Evolutionary conservation across 2,113 vertebrate species (phyloP), one percentile per base, ranked within the genome.

Genomic region (Phylloscopus whistleri): DNA sequence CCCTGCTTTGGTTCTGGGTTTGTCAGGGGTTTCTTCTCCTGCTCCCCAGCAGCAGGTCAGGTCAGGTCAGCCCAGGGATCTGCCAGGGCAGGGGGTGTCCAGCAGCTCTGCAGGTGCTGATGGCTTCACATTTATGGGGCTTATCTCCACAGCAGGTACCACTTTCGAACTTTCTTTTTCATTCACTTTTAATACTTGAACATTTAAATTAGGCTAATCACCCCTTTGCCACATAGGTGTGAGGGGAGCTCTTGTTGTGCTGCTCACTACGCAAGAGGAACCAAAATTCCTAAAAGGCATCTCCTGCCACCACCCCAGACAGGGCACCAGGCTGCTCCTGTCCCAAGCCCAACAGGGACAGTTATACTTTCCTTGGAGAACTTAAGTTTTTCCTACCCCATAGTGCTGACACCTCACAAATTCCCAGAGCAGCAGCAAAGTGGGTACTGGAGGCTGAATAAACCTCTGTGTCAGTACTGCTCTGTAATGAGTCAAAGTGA

Each of bases 381-480:
- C 49, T 1, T 0, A 11, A 48, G 27, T 9, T 78, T 87, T 72
- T 63, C 48, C 75, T 33, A 16, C 33, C 49, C 56, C 17, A 6
- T 5, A 33, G 11, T 4, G 3, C 5, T 56, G 58, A 39, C 3
- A 12, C 7, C 11, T 1, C 63, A 43, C 19, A 49, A 76, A 56
- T 73, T 80, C 63, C 53, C 28, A 39, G 44, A 24, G 26, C 44
- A 64, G 49, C 49, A 60, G 16, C 67, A 69, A 52, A 75, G 23
- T 10, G 49, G 48, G 11, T 44, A 21, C 66, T 51, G 52, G 23
- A 64, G 24, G 21, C 30, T 48, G 41, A 52, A 44, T 37, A 60
- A 77, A 35, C 24, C 6, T 39, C 49, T 60, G 0, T 11, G 23
- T 49, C 33, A 76, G 70, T 0, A 0, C 30, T 58, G 31, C 53